A percentile compares a stretch with the other conserved stretches of the same genome.
These are phyloP conservation scores for Meriones unguiculatus DNA, from an alignment of 2,113 vertebrate genomes.

Conservation along the genomic window DNA sequence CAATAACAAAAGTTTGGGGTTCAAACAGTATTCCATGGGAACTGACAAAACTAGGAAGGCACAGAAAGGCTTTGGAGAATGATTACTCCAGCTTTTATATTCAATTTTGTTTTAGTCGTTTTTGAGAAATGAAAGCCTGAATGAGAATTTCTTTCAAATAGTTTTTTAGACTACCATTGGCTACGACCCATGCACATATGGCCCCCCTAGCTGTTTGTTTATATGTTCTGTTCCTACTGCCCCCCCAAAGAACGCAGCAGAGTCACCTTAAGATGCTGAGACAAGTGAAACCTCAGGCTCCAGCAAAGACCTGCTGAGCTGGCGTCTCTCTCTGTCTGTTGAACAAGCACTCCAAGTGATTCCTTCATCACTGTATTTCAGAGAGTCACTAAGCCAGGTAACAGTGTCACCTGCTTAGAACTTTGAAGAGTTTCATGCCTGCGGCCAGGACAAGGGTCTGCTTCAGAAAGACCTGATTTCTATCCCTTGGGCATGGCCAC, in stretches of 20 bases:
- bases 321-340: not conserved
- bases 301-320: not conserved
- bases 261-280: not conserved
- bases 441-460: not conserved
- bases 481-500: not conserved
- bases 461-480: not conserved
- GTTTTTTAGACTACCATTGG: not conserved
- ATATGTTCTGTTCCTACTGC: not conserved
- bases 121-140: not conserved
- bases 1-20: not conserved
- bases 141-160: not conserved
- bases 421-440: not conserved
- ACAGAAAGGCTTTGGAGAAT: not conserved
- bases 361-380: not conserved
- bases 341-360: not conserved
- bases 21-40: not conserved
- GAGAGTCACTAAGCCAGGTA: not conserved
- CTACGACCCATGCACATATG: not conserved
- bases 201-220: not conserved
- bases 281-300: not conserved
- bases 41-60: not conserved
- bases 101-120: not conserved
- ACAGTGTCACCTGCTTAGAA: not conserved
- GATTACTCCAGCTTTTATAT: not conserved
- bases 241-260: not conserved